phyloP scores from a whole-genome alignment of 2,888 invertebrate genomes.

The Chymomyza procnemis region DNA sequence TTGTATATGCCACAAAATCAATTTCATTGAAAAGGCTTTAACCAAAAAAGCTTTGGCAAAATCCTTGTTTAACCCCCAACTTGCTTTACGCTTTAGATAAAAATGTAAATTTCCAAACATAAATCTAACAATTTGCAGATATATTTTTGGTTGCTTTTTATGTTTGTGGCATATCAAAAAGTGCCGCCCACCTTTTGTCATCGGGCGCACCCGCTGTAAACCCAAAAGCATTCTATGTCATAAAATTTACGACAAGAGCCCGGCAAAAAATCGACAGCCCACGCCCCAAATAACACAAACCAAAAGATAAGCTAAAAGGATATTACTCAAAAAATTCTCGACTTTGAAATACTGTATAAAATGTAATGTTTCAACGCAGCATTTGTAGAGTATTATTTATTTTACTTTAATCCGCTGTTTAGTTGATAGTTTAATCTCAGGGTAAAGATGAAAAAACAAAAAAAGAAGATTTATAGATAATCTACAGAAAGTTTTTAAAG shows the following conservation, averaged over 20 bases:
- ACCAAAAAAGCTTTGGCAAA: neutral
- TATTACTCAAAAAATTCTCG: neutral
- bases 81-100: conserved; percentile 21
- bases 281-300: conserved; percentile 23
- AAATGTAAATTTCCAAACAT: conserved; percentile 59
- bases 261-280: conserved; percentile 37
- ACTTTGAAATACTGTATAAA: neutral
- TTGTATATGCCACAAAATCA: neutral
- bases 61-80: neutral
- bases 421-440: too few relatives aligned
- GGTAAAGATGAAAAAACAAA: too few relatives aligned
- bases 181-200: conserved; percentile 51
- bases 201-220: conserved; percentile 47
- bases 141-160: conserved; percentile 37
- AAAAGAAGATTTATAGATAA: too few relatives aligned
- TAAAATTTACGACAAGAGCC: conserved; percentile 67
- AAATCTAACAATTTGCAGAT: conserved; percentile 61
- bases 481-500: too few relatives aligned
- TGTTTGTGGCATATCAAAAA: conserved; percentile 33
- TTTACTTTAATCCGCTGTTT: too few relatives aligned
- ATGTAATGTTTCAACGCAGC: too few relatives aligned
- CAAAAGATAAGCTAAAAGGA: conserved; percentile 10
- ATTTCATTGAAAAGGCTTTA: neutral
- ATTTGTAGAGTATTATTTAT: too few relatives aligned
- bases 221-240: conserved; percentile 65